Evolutionary conservation across 2,888 invertebrate genomes (phyloP).

Genomic region (Epiblema foenella): DNA sequence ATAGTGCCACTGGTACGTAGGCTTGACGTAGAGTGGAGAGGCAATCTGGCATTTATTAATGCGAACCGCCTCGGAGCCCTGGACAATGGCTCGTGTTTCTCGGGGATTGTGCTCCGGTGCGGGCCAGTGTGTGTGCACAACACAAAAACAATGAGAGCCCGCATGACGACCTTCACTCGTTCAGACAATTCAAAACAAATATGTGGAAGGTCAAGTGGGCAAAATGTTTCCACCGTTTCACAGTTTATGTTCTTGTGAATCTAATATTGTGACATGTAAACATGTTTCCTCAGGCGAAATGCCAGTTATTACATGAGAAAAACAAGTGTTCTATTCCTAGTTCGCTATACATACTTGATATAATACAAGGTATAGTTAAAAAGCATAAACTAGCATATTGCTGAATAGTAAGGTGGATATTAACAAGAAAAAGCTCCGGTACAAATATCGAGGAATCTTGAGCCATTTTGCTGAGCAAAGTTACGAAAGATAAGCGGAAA

Average conservation of each 20-base stretch:
- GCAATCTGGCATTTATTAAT: slow-evolving; percentile 71
- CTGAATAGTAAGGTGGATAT: slow-evolving; percentile 43
- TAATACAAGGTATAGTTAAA: not conserved
- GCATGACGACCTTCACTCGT: slow-evolving; percentile 65
- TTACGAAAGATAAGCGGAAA: slow-evolving; percentile 75
- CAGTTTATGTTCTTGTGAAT: not conserved
- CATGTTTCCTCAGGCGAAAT: not conserved
- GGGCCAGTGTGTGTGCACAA: slow-evolving; percentile 56
- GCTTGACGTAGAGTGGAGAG: slow-evolving; percentile 52
- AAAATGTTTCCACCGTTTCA: slow-evolving; percentile 21
- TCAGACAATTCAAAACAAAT: slow-evolving; percentile 64
- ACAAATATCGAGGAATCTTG: slow-evolving; percentile 57
- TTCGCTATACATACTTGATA: not conserved
- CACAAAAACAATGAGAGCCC: slow-evolving; percentile 60
- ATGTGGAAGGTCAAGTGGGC: slow-evolving; percentile 24
- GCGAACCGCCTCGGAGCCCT: slow-evolving; percentile 63
- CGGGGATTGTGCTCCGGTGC: slow-evolving; percentile 61
- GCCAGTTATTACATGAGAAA: not conserved
- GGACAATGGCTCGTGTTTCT: slow-evolving; percentile 68
- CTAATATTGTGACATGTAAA: not conserved
- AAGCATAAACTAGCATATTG: not conserved
- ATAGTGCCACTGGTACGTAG: slow-evolving; percentile 47
- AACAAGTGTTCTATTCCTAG: not conserved
- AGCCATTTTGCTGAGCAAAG: slow-evolving; percentile 65
- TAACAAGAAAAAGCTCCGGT: slow-evolving; percentile 47